Evolutionary conservation across 1,140 invertebrate genomes (phyloP).

Genomic region (Nasonia longicornis): DNA sequence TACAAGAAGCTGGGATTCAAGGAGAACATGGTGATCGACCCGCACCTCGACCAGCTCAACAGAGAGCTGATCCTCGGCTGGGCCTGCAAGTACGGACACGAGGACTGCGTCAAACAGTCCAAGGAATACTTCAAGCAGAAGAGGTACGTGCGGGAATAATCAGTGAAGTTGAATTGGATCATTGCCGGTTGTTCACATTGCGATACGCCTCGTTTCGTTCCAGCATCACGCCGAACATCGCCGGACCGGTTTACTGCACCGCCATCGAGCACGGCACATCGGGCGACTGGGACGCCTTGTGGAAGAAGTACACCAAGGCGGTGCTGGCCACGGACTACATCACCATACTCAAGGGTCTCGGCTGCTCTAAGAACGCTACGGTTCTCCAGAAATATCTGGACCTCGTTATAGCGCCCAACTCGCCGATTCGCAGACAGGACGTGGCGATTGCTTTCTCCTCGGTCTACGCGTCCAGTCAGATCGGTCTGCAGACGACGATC

Average conservation of each 20-base stretch:
- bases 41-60: constrained; percentile 66
- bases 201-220: background rate
- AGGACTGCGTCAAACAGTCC: constrained; percentile 65
- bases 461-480: constrained; percentile 55
- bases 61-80: constrained; percentile 67
- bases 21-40: constrained; percentile 54
- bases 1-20: constrained; percentile 65
- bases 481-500: constrained; percentile 47
- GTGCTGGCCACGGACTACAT: constrained; percentile 78
- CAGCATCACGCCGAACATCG: constrained; percentile 35
- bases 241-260: constrained; percentile 81
- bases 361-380: constrained; percentile 72
- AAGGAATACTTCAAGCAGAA: constrained; percentile 56
- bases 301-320: constrained; percentile 77
- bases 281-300: constrained; percentile 85
- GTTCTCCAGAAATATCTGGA: constrained; percentile 71
- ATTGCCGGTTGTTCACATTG: background rate
- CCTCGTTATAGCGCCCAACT: constrained; percentile 69
- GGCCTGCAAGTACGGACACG: constrained; percentile 68
- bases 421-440: constrained; percentile 80
- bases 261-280: constrained; percentile 79
- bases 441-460: constrained; percentile 71
- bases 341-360: constrained; percentile 75
- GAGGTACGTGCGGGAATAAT: background rate
- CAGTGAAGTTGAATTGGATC: too few species aligned